phyloP scores from a whole-genome alignment of 2,888 invertebrate genomes.

The Autographa gamma region DNA sequence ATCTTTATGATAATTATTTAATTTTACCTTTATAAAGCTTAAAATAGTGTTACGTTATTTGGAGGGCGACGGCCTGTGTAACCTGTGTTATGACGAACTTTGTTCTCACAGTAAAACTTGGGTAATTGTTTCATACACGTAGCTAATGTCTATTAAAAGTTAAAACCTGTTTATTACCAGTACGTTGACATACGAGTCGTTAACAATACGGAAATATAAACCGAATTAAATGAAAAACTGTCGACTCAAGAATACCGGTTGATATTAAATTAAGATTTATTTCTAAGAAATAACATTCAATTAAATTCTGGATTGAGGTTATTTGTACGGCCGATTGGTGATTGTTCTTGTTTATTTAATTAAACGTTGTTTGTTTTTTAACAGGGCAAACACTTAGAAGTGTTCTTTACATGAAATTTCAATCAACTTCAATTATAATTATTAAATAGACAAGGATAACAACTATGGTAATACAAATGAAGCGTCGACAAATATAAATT shows the following conservation, averaged over 20 bases:
- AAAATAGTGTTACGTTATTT: slow-evolving; percentile 57
- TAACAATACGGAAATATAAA: slow-evolving; percentile 55
- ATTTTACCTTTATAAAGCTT: slow-evolving; percentile 30
- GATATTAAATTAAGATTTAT: slow-evolving; percentile 31
- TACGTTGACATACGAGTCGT: slow-evolving; percentile 58
- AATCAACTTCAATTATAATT: not conserved
- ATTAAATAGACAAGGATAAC: slow-evolving; percentile 25
- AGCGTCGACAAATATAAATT: slow-evolving; percentile 14
- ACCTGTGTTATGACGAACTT: slow-evolving; percentile 61
- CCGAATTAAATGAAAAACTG: slow-evolving; percentile 33
- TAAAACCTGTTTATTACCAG: slow-evolving; percentile 65
- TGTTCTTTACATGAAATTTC: not conserved
- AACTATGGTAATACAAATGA: slow-evolving; percentile 14
- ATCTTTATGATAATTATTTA: slow-evolving; percentile 21
- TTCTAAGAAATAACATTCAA: slow-evolving; percentile 22
- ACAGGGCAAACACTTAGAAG: not conserved
- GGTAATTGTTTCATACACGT: slow-evolving; percentile 71
- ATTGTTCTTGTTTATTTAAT: slow-evolving; percentile 11
- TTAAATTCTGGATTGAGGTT: slow-evolving; percentile 10
- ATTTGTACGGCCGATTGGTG: slow-evolving; percentile 7
- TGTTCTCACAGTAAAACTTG: slow-evolving; percentile 72
- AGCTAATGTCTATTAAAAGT: slow-evolving; percentile 67
- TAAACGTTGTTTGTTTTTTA: not conserved
- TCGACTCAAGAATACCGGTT: slow-evolving; percentile 30
- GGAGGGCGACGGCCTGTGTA: slow-evolving; percentile 65